Conservation (phyloP, 1,140 invertebrate species). For the Hylaeus anthracinus region DNA sequence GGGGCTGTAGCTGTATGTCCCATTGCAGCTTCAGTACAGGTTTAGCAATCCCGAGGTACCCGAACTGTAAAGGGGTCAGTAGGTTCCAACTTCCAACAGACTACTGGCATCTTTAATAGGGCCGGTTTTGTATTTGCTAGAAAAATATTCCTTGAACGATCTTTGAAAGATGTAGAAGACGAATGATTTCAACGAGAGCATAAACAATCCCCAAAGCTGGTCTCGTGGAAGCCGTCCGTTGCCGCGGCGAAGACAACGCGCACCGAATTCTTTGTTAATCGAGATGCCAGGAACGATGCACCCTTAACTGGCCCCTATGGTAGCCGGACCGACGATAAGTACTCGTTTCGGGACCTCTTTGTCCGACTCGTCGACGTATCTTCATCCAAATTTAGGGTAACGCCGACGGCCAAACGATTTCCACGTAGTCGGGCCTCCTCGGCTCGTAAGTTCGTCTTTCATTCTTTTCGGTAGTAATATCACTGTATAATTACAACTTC, state of each 20-base stretch:
- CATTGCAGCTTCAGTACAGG: too few relatives aligned
- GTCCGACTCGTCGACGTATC: constrained; percentile 43
- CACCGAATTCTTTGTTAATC: constrained; percentile 39
- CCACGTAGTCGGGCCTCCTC: constrained; percentile 4
- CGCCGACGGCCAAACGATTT: constrained; percentile 6
- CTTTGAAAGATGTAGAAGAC: neutral
- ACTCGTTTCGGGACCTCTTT: constrained; percentile 7
- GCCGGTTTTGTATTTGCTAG: too few relatives aligned
- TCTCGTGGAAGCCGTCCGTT: neutral
- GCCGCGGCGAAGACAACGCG: neutral
- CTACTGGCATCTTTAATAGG: too few relatives aligned
- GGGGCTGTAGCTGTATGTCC: too few relatives aligned
- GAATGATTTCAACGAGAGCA: neutral
- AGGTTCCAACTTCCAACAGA: too few relatives aligned
- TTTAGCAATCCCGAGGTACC: too few relatives aligned
- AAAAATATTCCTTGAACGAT: too few relatives aligned
- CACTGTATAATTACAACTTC: constrained; percentile 60
- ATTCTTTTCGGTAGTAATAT: constrained; percentile 53
- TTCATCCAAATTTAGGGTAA: constrained; percentile 30
- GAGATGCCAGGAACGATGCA: constrained; percentile 20
- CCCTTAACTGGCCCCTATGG: constrained; percentile 12
- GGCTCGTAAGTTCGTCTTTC: neutral
- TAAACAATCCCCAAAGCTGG: neutral
- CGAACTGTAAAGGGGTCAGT: too few relatives aligned
- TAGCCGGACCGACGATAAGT: constrained; percentile 27